These are phyloP conservation scores for Oscarella lobularis DNA, from an alignment of 37 sponge, comb jelly and placozoan genomes.

Conservation along the genomic window DNA sequence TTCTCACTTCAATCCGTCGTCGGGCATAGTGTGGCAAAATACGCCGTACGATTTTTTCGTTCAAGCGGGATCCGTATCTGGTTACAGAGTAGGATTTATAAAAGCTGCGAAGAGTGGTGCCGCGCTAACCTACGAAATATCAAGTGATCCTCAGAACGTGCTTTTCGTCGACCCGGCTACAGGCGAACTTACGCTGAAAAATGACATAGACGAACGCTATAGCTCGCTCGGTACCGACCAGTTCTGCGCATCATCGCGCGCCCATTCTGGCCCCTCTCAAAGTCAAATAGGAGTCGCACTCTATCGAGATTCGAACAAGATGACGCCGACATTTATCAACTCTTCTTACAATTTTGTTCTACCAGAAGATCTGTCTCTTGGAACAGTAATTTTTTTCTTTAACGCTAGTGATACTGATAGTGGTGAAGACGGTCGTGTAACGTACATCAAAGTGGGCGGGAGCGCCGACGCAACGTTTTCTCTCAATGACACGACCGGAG, in stretches of 20 bases:
- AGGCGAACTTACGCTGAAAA: neutral
- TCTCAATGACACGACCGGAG: neutral
- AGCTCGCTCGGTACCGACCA: neutral
- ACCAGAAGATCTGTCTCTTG: neutral
- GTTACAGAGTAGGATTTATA: neutral
- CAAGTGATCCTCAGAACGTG: neutral
- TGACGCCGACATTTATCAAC: neutral
- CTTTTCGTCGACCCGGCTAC: neutral
- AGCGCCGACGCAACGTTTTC: neutral
- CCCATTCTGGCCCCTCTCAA: neutral
- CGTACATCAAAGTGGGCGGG: slow-evolving; percentile 8
- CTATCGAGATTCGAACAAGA: neutral
- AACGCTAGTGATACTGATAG: slow-evolving; percentile 10
- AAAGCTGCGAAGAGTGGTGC: neutral
- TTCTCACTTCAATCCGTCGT: neutral
- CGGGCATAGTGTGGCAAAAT: neutral
- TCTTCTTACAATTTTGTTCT: neutral
- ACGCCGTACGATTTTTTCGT: neutral
- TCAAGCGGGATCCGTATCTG: neutral
- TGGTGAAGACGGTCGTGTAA: slow-evolving; percentile 45
- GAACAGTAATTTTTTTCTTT: neutral
- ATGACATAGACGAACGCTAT: neutral
- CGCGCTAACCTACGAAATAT: neutral
- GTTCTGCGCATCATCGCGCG: neutral
- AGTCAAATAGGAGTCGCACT: neutral